Percentiles rank a stretch among this genome's conserved stretches.
These are phyloP conservation scores for Oxystoma pomonae DNA, from an alignment of 2,888 invertebrate genomes.

Conservation along the genomic window DNA sequence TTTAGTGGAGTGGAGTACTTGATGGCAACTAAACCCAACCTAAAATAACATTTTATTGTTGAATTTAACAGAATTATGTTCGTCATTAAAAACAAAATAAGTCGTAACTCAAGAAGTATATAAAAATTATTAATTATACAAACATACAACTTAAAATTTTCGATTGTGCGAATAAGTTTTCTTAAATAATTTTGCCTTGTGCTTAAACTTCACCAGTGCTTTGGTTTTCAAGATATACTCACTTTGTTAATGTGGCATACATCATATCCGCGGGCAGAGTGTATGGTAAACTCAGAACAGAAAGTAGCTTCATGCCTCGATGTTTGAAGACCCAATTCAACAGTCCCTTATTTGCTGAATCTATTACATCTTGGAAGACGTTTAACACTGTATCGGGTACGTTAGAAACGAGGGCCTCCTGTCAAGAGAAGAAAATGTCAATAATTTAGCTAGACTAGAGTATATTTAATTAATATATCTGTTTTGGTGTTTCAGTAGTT, in stretches of 20 bases:
- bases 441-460: too few relatives aligned
- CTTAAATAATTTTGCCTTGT: too few relatives aligned
- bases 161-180: not conserved
- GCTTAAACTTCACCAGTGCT: too few relatives aligned
- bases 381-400: constrained; percentile 87
- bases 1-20: not conserved
- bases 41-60: too few relatives aligned
- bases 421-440: constrained; percentile 32
- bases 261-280: constrained; percentile 85
- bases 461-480: too few relatives aligned
- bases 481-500: too few relatives aligned
- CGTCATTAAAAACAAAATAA: too few relatives aligned
- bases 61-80: too few relatives aligned
- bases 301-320: constrained; percentile 74
- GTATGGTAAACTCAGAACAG: constrained; percentile 79
- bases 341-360: constrained; percentile 86
- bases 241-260: constrained; percentile 84
- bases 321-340: constrained; percentile 88
- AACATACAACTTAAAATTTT: not conserved
- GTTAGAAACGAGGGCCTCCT: constrained; percentile 84
- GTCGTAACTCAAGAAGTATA: too few relatives aligned
- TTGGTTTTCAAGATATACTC: constrained; percentile 55
- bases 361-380: constrained; percentile 90
- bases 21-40: not conserved
- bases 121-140: too few relatives aligned